These are phyloP conservation scores for Sylvilagus bachmani DNA, from an alignment of 2,113 vertebrate species.

Conservation along the genomic window DNA sequence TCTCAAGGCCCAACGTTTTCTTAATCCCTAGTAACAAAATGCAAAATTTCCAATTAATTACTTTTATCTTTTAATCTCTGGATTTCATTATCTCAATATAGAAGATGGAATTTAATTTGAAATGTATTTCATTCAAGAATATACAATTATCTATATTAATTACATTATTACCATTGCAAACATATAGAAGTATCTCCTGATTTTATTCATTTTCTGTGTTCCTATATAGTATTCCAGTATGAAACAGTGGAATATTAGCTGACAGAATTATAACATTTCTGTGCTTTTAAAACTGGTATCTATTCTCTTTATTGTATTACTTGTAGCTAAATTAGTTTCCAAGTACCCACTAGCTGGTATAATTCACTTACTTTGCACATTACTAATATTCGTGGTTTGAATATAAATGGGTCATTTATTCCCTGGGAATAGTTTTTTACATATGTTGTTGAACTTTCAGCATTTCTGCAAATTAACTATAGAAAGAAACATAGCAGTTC, in stretches of 20 bases:
- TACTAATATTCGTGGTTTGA: slow-evolving; percentile 43
- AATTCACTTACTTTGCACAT: slow-evolving; percentile 41
- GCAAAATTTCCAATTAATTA: not conserved
- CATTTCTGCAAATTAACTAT: slow-evolving; percentile 61
- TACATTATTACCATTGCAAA: slow-evolving; percentile 9
- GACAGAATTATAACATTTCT: not conserved
- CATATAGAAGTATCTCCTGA: not conserved
- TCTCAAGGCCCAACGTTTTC: not conserved
- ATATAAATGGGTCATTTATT: slow-evolving; percentile 64
- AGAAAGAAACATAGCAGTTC: not conserved
- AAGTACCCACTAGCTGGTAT: not conserved
- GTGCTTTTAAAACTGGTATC: slow-evolving; percentile 24
- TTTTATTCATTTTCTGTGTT: not conserved
- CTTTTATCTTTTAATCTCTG: not conserved
- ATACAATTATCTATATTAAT: not conserved
- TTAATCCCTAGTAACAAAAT: not conserved
- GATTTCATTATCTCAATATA: not conserved
- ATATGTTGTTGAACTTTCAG: slow-evolving; percentile 11
- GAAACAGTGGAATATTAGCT: slow-evolving; percentile 40
- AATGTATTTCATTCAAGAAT: not conserved
- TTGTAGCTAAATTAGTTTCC: slow-evolving; percentile 31
- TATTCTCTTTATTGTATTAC: not conserved
- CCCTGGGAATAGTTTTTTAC: slow-evolving; percentile 32
- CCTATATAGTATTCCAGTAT: not conserved
- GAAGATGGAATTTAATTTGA: not conserved